Conservation (phyloP, 2,888 invertebrate species). For the Trachelus stipa region DNA sequence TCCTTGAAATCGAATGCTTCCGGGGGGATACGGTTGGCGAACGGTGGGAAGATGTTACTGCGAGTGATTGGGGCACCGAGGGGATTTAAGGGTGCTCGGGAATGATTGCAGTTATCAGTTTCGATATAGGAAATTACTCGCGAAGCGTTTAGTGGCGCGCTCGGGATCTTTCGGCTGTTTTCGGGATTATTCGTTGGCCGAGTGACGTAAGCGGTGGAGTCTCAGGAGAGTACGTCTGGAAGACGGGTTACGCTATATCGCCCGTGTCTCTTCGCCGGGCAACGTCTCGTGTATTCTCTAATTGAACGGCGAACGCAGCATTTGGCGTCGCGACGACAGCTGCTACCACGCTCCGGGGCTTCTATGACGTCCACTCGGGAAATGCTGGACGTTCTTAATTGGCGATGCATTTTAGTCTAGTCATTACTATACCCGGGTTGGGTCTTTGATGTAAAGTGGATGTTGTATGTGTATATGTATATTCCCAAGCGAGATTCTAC, state of each 20-base stretch:
- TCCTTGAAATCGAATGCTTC: no score
- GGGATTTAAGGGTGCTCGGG: neutral
- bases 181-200: neutral
- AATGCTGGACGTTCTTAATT: neutral
- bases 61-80: neutral
- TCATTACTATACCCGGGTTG: neutral
- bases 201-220: neutral
- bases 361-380: neutral
- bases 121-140: neutral
- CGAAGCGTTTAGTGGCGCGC: neutral
- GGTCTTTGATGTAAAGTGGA: neutral
- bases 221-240: neutral
- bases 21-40: neutral
- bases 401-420: neutral
- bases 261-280: neutral
- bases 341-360: neutral
- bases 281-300: neutral
- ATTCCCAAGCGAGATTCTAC: neutral
- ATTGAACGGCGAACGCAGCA: neutral
- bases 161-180: neutral
- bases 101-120: neutral
- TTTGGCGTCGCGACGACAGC: neutral
- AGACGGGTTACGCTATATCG: neutral
- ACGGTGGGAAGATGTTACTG: neutral
- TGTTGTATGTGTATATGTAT: neutral